Conservation (phyloP, 2,888 invertebrate species). For the Odontocolon sp. region DNA sequence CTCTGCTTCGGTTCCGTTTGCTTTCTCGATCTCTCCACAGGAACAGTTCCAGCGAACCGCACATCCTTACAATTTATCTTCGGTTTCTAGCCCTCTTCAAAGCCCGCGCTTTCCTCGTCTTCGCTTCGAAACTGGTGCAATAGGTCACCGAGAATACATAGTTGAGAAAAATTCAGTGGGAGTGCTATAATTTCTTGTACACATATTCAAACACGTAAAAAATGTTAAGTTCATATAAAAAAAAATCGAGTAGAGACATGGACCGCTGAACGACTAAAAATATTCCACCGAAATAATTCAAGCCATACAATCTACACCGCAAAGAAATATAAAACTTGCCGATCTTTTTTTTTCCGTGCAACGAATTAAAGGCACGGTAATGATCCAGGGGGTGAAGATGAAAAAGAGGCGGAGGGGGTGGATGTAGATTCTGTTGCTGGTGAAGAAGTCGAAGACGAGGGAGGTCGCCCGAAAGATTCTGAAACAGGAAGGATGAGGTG, state of each 20-base stretch:
- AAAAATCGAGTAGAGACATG: too few species aligned
- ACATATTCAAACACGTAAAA: too few species aligned
- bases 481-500: slow-evolving; percentile 53
- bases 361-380: too few species aligned
- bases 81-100: slow-evolving; percentile 16
- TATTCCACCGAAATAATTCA: too few species aligned
- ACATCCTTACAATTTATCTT: slow-evolving; percentile 14
- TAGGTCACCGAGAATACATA: slow-evolving; percentile 63
- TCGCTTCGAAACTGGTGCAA: slow-evolving; percentile 55
- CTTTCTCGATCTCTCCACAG: slow-evolving; percentile 32
- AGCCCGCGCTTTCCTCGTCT: not conserved
- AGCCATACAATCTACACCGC: too few species aligned
- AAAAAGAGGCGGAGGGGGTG: not conserved
- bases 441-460: slow-evolving; percentile 43
- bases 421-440: not conserved
- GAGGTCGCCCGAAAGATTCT: slow-evolving; percentile 54
- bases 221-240: too few species aligned
- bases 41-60: slow-evolving; percentile 10
- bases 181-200: too few species aligned
- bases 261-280: too few species aligned
- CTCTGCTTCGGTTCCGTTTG: slow-evolving; percentile 1
- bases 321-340: too few species aligned
- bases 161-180: slow-evolving; percentile 1
- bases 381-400: not conserved
- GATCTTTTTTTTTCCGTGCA: too few species aligned